These are phyloP conservation scores for Cephus spinipes DNA, from an alignment of 2,888 invertebrate genomes.

Conservation along the genomic window DNA sequence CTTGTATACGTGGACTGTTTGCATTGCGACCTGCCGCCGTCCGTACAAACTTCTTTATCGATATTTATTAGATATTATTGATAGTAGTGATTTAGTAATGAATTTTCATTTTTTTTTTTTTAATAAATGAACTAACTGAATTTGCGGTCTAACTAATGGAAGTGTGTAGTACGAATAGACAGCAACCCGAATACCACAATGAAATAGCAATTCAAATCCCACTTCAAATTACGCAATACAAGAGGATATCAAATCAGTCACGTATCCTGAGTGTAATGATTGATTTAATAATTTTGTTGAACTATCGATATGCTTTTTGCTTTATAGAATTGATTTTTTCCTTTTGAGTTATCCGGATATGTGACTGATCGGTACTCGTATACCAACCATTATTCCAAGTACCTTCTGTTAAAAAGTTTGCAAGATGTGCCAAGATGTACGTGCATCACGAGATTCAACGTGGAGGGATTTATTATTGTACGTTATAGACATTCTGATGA, in stretches of 20 bases:
- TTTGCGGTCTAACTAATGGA: conserved; percentile 35
- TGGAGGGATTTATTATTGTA: not conserved
- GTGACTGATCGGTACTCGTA: not conserved
- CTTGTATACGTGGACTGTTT: not conserved
- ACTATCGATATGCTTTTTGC: not conserved
- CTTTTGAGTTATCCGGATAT: not conserved
- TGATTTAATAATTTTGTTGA: not conserved
- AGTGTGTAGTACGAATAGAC: conserved; percentile 12
- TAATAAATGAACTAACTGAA: conserved; percentile 36
- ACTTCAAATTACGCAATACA: not conserved
- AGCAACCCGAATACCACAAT: conserved; percentile 22
- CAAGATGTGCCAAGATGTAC: not conserved
- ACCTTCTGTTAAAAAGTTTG: not conserved
- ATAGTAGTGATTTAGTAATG: not conserved
- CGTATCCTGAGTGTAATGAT: not conserved
- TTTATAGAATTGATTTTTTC: not conserved
- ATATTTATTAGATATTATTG: not conserved
- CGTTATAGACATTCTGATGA: not conserved
- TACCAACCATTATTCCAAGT: not conserved
- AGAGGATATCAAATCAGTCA: not conserved
- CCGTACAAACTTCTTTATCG: not conserved
- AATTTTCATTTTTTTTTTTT: not conserved
- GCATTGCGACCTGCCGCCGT: not conserved
- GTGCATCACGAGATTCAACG: not conserved
- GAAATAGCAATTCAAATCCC: conserved; percentile 11